Evolutionary conservation across 2,888 invertebrate species (phyloP), one percentile per base, ranked within the genome.

Genomic region (Dynastes tityus): DNA sequence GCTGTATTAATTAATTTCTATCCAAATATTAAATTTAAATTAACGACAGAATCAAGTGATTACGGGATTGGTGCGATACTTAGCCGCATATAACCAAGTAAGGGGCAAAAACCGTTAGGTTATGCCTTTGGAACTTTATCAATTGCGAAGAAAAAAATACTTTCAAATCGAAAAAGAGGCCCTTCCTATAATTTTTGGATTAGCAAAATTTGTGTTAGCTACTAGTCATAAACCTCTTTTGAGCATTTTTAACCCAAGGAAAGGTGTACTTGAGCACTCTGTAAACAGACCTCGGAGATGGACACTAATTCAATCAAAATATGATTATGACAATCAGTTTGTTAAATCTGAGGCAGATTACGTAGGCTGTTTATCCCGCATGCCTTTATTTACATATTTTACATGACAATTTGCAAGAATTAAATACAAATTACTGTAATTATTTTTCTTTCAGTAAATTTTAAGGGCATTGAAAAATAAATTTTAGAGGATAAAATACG

Each of bases 101-200:
- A 55, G 45, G n/a, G 9, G 11, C 68, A 77, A 37, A 70, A 70
- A 27, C 68, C 49, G 2, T 67, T 80, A 37, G 75, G 74, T n/a
- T 80, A 37, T 51, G 78, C 80, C 11, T 77, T 75, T 45, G 65
- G 74, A 63, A 79, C 67, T 1, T 49, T 79, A 40, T 55, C 9
- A 29, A 63, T 16, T 11, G 75, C 45, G 8, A 22, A 22, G 77
- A 76, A 67, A 73, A 67, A 67, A 55, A 11, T 80, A 77, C 74
- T 75, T 53, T n/a, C 79, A 79, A 45, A 75, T 80, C 11, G 80
- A 80, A 63, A 77, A 75, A 40, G 78, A 79, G 71, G 76, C 49
- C 8, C 61, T 76, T 29, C 45, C 73, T 40, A 74, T 80, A 55
- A 80, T 73, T 55, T 79, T 75, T 77, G 77, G 75, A 11, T 5